These are phyloP conservation scores for Thalassoma bifasciatum DNA, from an alignment of 2,113 vertebrate species.

Conservation along the genomic window DNA sequence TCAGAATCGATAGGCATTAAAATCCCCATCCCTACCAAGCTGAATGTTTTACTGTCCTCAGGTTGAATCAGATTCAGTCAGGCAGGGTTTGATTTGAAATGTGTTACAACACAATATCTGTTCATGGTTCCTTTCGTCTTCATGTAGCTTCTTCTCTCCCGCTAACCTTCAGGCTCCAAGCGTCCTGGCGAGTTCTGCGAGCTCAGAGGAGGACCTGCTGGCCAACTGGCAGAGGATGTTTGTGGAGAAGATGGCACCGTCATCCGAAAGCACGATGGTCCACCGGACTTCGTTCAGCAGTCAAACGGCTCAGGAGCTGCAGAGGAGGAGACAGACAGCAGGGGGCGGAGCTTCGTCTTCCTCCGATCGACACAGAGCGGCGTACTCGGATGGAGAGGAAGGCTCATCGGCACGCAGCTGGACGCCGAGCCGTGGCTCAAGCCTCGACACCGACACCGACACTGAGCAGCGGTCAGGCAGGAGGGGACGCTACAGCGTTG, in stretches of 20 bases:
- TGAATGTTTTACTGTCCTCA: too few relatives aligned
- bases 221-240: constrained; percentile 97
- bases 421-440: constrained; percentile 88
- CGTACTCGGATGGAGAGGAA: constrained; percentile 87
- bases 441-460: constrained; percentile 86
- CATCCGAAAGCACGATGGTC: constrained; percentile 77
- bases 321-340: constrained; percentile 75
- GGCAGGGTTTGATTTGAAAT: too few relatives aligned
- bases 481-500: constrained; percentile 80
- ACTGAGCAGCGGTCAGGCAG: constrained; percentile 72
- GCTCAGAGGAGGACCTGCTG: constrained; percentile 94
- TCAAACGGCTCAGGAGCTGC: constrained; percentile 86
- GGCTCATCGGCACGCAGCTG: constrained; percentile 85
- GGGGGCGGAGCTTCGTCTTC: constrained; percentile 36
- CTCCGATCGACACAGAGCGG: constrained; percentile 19
- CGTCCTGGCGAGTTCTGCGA: constrained; percentile 86
- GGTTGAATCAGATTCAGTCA: too few relatives aligned
- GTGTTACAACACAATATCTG: background rate
- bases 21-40: too few relatives aligned
- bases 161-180: constrained; percentile 79
- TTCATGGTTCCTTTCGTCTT: background rate
- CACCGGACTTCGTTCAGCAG: constrained; percentile 90
- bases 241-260: constrained; percentile 90
- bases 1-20: too few relatives aligned
- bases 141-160: constrained; percentile 12